Evolutionary conservation across 2,797 vertebrate species (phyloP).

Genomic region (Cottoperca gobio): DNA sequence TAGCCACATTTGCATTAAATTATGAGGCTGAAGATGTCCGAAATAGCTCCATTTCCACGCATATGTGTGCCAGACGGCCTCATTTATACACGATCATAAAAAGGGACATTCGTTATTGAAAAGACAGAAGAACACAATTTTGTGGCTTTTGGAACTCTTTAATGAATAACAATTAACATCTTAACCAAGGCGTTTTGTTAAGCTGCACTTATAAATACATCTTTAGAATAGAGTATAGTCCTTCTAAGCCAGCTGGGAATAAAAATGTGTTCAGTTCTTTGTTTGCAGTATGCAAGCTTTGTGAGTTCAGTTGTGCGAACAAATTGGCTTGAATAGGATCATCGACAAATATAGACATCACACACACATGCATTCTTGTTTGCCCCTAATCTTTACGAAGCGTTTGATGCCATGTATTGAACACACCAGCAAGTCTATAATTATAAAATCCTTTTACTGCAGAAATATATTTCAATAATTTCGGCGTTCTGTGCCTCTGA

Average conservation of each 20-base stretch:
- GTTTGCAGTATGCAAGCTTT: neutral
- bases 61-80: slow-evolving; percentile 21
- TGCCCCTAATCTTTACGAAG: slow-evolving; percentile 43
- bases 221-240: neutral
- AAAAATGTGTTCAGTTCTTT: neutral
- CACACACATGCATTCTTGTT: slow-evolving; percentile 19
- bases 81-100: slow-evolving; percentile 31
- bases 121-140: neutral
- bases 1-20: slow-evolving; percentile 62
- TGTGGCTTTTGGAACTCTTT: neutral
- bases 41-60: slow-evolving; percentile 54
- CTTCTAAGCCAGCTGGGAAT: neutral
- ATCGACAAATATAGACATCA: slow-evolving; percentile 48
- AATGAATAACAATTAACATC: neutral
- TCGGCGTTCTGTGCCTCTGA: slow-evolving; percentile 35
- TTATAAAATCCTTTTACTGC: slow-evolving; percentile 58
- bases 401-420: slow-evolving; percentile 44
- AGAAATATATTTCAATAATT: slow-evolving; percentile 53
- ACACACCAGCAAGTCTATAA: slow-evolving; percentile 46
- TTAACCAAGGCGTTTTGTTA: slow-evolving; percentile 1
- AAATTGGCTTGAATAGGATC: slow-evolving; percentile 37
- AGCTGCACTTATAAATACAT: neutral
- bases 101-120: slow-evolving; percentile 1
- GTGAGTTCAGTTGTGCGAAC: slow-evolving; percentile 31
- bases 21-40: slow-evolving; percentile 34